Evolutionary conservation across 2,113 vertebrate genomes (phyloP).

Genomic region (Prochilodus magdalenae): DNA sequence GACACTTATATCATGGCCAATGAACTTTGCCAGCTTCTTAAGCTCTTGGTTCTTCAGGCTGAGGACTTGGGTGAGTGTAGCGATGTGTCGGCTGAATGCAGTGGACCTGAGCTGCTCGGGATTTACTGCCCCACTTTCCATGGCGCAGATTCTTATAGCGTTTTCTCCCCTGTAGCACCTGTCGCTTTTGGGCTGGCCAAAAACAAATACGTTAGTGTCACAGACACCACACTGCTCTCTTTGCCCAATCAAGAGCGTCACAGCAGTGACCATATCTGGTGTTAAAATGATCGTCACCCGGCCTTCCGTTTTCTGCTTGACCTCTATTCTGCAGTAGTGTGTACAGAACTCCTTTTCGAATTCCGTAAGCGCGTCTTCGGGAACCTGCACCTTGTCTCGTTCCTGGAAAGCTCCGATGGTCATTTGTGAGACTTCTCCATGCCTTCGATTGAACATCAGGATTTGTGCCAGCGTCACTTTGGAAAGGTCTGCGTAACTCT

Average conservation of each 20-base stretch:
- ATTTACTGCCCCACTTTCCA: neutral
- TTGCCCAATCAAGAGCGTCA: conserved; percentile 14
- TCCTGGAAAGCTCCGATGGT: neutral
- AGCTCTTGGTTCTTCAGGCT: conserved; percentile 26
- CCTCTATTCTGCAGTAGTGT: neutral
- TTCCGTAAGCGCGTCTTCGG: conserved; percentile 3
- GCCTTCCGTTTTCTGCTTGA: neutral
- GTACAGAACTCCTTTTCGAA: conserved; percentile 20
- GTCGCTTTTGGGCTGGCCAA: neutral
- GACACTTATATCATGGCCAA: conserved; percentile 36
- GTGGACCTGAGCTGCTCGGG: neutral
- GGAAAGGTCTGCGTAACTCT: conserved; percentile 19
- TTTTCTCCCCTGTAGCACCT: conserved; percentile 23
- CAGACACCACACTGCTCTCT: neutral
- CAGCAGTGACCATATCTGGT: neutral
- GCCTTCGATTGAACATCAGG: conserved; percentile 31
- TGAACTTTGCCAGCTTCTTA: conserved; percentile 20
- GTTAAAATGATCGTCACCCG: neutral
- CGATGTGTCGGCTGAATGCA: conserved; percentile 13
- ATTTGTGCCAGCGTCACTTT: conserved; percentile 39
- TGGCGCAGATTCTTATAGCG: conserved; percentile 18
- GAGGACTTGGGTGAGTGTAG: conserved; percentile 30
- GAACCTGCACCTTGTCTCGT: neutral
- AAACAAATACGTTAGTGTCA: conserved; percentile 6
- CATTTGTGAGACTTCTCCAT: conserved; percentile 18